Evolutionary conservation across 2,797 vertebrate species (phyloP).

Genomic region (Synaphobranchus kaupii): DNA sequence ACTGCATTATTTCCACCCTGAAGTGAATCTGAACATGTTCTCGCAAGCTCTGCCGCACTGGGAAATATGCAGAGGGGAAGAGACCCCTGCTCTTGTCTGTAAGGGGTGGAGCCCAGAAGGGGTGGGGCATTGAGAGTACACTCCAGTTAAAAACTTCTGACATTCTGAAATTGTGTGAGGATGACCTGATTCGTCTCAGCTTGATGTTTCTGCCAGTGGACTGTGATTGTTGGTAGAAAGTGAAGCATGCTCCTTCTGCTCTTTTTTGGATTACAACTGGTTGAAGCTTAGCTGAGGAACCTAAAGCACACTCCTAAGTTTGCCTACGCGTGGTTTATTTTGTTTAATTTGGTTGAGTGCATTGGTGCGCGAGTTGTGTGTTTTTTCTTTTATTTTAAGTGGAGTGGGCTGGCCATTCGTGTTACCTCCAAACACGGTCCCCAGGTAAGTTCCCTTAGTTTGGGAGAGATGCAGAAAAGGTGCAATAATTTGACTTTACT

Average conservation of each 20-base stretch:
- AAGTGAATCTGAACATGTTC: neutral
- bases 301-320: neutral
- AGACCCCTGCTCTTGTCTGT: neutral
- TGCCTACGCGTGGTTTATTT: neutral
- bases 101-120: slow-evolving; percentile 1
- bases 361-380: neutral
- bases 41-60: neutral
- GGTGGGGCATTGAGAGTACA: neutral
- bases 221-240: slow-evolving; percentile 1
- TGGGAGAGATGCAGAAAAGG: neutral
- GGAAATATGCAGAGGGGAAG: slow-evolving; percentile 6
- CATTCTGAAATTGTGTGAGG: slow-evolving; percentile 13
- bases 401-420: neutral
- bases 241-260: neutral
- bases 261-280: neutral
- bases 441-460: slow-evolving; percentile 9
- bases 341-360: neutral
- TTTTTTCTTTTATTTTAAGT: slow-evolving; percentile 5
- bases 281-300: neutral
- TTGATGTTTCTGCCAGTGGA: slow-evolving; percentile 1
- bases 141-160: slow-evolving; percentile 15
- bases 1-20: neutral
- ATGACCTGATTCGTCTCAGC: slow-evolving; percentile 13
- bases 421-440: neutral
- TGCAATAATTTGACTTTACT: neutral